Conservation (phyloP, 23 tunicate genomes). For the Corella eumyota region DNA sequence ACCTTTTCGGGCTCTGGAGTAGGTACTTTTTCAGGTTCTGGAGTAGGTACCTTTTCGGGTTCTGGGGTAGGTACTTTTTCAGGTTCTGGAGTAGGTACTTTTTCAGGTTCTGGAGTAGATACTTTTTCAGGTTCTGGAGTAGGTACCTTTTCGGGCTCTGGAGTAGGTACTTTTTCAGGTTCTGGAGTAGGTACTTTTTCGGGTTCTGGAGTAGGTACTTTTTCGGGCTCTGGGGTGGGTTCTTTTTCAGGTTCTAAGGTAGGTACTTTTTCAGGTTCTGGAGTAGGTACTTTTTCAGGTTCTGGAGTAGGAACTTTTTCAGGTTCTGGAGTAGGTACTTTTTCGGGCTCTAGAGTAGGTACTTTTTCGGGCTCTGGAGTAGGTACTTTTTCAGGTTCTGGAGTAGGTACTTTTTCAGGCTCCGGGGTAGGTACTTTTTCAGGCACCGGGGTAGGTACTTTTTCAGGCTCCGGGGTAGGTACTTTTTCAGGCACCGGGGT, state of each 20-base stretch:
- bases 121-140: too few relatives aligned
- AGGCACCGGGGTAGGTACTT: not conserved
- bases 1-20: not conserved
- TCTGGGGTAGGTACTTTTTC: too few relatives aligned
- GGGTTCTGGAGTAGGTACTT: too few relatives aligned
- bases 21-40: not conserved
- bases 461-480: not conserved
- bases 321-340: not conserved
- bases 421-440: not conserved
- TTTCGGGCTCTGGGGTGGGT: too few relatives aligned
- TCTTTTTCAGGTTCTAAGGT: not conserved
- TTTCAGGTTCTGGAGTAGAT: too few relatives aligned
- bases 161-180: too few relatives aligned
- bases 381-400: too few relatives aligned
- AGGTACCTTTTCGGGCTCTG: not conserved
- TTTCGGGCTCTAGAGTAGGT: not conserved
- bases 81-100: too few relatives aligned
- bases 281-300: not conserved
- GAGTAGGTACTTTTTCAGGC: not conserved
- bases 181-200: too few relatives aligned
- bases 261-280: not conserved
- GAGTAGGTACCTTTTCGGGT: not conserved
- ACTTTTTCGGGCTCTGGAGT: too few relatives aligned
- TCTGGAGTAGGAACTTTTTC: not conserved
- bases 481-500: not conserved